phyloP scores from a whole-genome alignment of 2,797 vertebrate genomes.

The Pagetopsis macropterus region DNA sequence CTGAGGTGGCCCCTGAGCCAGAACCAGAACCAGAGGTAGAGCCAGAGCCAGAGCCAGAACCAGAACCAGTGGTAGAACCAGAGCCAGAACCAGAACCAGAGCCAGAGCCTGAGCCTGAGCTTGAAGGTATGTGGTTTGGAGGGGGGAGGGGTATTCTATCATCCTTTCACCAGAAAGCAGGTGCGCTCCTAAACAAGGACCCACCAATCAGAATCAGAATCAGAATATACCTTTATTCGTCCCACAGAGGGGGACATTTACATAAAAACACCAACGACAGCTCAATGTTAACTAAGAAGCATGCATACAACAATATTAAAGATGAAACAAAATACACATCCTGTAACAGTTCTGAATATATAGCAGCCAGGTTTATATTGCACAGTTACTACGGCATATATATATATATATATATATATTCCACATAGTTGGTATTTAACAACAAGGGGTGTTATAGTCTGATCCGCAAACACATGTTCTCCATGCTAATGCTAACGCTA shows the following conservation, averaged over 20 bases:
- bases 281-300: no score
- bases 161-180: slow-evolving; percentile 70
- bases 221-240: no score
- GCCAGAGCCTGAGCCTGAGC: slow-evolving; percentile 54
- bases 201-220: slow-evolving; percentile 36
- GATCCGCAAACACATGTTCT: slow-evolving; percentile 34
- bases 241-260: no score
- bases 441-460: neutral
- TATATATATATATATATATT: no score
- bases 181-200: slow-evolving; percentile 43
- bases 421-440: no score
- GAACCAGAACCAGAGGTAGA: slow-evolving; percentile 67
- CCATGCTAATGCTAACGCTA: slow-evolving; percentile 57
- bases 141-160: slow-evolving; percentile 70
- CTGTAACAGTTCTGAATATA: no score
- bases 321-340: no score
- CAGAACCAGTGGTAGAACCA: slow-evolving; percentile 56
- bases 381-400: no score
- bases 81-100: slow-evolving; percentile 63
- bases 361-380: no score
- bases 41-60: slow-evolving; percentile 38
- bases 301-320: no score
- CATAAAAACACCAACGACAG: no score
- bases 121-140: slow-evolving; percentile 87
- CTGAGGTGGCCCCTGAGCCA: slow-evolving; percentile 79